Percentiles rank a stretch among this genome's conserved stretches.
phyloP scores from a whole-genome alignment of 2,113 vertebrate genomes.

The Euleptes europaea region DNA sequence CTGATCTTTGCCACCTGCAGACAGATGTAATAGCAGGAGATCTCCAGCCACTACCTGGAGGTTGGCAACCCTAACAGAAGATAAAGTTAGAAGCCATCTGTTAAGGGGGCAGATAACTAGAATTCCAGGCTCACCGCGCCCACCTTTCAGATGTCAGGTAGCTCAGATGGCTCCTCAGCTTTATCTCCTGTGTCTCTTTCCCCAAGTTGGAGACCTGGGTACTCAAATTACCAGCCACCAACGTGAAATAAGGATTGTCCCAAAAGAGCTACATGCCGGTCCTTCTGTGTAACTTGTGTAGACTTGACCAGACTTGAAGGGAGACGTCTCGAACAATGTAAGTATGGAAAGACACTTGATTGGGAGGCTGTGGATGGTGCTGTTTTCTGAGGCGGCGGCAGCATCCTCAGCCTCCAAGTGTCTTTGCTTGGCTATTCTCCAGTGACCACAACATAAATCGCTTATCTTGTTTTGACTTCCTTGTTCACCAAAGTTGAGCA shows the following conservation, averaged over 20 bases:
- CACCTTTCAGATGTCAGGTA: background rate
- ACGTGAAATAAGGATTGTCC: accelerated
- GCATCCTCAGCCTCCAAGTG: conserved; percentile 85
- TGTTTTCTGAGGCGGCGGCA: conserved; percentile 70
- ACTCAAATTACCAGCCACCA: background rate
- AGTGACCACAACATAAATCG: conserved; percentile 93
- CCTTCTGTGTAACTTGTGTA: conserved; percentile 53
- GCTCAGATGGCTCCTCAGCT: background rate
- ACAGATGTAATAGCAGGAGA: too few relatives aligned
- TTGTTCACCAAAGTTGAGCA: conserved; percentile 98
- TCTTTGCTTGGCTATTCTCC: conserved; percentile 88
- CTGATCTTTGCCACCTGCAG: too few relatives aligned
- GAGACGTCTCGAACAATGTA: conserved; percentile 81
- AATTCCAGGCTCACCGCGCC: background rate
- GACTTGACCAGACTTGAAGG: conserved; percentile 73
- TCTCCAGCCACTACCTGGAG: too few relatives aligned
- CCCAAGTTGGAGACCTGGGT: accelerated
- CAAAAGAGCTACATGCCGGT: conserved; percentile 40
- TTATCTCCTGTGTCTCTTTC: background rate
- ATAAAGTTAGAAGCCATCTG: background rate
- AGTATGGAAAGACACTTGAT: conserved; percentile 79
- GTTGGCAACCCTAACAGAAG: too few relatives aligned
- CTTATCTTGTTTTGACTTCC: conserved; percentile 99
- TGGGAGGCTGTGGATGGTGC: conserved; percentile 84
- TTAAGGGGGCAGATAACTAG: background rate